phyloP scores from a whole-genome alignment of 23 tunicate species.

The Phallusia fumigata region DNA sequence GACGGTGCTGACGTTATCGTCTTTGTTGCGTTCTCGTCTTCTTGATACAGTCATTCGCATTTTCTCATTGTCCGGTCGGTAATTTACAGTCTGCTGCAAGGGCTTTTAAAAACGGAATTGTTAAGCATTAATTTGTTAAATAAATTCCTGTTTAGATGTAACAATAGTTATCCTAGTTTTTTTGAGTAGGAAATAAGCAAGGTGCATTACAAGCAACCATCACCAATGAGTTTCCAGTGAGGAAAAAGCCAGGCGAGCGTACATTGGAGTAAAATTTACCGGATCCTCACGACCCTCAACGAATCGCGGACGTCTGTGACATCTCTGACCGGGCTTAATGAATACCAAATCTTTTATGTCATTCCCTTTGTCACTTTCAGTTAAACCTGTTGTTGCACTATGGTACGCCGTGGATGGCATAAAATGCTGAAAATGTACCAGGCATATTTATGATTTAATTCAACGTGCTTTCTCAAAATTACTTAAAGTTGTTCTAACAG shows the following conservation, averaged over 20 bases:
- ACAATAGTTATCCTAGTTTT: no score
- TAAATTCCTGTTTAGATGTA: no score
- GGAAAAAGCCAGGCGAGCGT: not conserved
- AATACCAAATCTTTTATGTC: not conserved
- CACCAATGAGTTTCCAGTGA: not conserved
- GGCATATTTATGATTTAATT: no score
- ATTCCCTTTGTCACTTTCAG: not conserved
- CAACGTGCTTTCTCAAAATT: no score
- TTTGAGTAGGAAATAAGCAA: no score
- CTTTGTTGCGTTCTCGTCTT: not conserved
- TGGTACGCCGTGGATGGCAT: not conserved
- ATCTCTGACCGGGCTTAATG: not conserved
- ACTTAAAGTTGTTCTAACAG: not conserved
- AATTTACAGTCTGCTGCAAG: not conserved
- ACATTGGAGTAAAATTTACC: not conserved
- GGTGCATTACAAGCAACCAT: not conserved
- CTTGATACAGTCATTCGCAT: not conserved
- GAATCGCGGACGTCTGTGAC: constrained; percentile 7
- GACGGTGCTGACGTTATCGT: constrained; percentile 13
- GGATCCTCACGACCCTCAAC: constrained; percentile 25
- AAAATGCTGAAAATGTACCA: not conserved
- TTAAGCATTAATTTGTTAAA: not conserved
- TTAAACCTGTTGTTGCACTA: not conserved
- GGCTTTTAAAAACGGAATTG: not conserved
- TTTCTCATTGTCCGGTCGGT: not conserved